Evolutionary conservation across 1,140 invertebrate species (phyloP), one percentile per base, ranked within the genome.

Genomic region (Drosophila truncata): DNA sequence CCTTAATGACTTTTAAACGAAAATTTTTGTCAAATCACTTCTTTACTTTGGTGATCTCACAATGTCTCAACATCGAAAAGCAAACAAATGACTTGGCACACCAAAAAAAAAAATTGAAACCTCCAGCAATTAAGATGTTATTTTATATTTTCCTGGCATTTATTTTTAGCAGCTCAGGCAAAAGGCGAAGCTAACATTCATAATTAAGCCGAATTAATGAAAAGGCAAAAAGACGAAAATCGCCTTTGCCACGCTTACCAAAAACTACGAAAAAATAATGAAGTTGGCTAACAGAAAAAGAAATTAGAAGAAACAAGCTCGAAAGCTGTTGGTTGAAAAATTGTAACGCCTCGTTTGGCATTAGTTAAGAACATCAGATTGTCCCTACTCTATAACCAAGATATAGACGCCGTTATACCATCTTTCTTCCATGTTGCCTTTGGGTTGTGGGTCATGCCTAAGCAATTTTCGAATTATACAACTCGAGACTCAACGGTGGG

Each of bases 311-410:
- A 57, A 72, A 70, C 50, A 49, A 59, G 18, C 49, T 55, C 6
- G 10, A 35, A 14, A 60, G 7, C 29, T 46, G 35, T 16, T 29
- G 13, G 14, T 6, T 37, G 35, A 72, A 35, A 39, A 49, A 41
- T 71, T 71, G 66, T 72, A 72, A 72, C 69, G 69, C 69, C 69
- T 72, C 66, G 69, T 71, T 70, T 72, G 69, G 18, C 66, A 60
- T 41, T 71, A n/a, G 52, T n/a, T 9, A 14, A 59, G 66, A 72
- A 72, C 63, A 47, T 37, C 9, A 54, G 47, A 54, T 29, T 20
- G n/a, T 60, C 27, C 44, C 37, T 29, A 35, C n/a, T 46, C 69
- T 41, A 50, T 50, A 60, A 42, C 35, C 20, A 47, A 71, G 52
- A 70, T 58, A 25, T 25, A 18, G 69, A 59, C 13, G 37, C 66